Base-by-base conservation (phyloP, 2,888 invertebrate genomes). In the Drosophila flavopinicola region DNA sequence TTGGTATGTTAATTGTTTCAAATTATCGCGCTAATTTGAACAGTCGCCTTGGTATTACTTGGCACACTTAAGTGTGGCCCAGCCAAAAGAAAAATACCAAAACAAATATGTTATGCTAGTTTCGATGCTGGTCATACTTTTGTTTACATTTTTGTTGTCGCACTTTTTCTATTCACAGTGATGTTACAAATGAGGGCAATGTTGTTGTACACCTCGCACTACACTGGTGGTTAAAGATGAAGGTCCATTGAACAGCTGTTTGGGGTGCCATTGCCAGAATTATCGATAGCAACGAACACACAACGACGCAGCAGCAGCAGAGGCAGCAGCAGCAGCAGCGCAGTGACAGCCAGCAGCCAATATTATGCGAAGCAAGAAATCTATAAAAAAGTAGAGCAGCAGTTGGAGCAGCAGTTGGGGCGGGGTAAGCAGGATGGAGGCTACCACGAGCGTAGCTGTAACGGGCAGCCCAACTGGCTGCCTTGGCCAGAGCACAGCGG, bases 321-420 rank as follows among this genome's bases (percentile, higher is more conserved):
- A n/a, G n/a, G 51, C 44, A 45, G 20, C 37, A 37, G 37, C 38
- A 48, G 42, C 56, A 49, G 57, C 42, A 54, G 52, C 71, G 53
- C 56, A 58, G 53, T 35, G 45, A 35, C 52, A 44, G 47, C 10
- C 20, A 52, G 51, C 63, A 74, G 65, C 53, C 58, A 75, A 67
- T 71, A 75, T 74, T 74, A 80, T 85, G 85, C 68, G 66, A 76
- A 66, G 63, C 65, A 66, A 52, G 71, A 85, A 78, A 71, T 70
- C 75, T 63, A 65, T 73, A 75, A 75, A 70, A 75, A 84, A 80
- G 64, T 85, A 82, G 85, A 85, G 78, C 84, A 84, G 66, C 57
- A 77, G 63, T 70, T 69, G 47, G 32, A 53, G 24, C 37, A 52
- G 51, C 38, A 54, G 47, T 30, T 39, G 30, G 37, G 57, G 59